A percentile compares a stretch with the other conserved stretches of the same genome.
These are phyloP conservation scores for Geococcyx californianus DNA, from an alignment of 2,113 vertebrate species.

Conservation along the genomic window DNA sequence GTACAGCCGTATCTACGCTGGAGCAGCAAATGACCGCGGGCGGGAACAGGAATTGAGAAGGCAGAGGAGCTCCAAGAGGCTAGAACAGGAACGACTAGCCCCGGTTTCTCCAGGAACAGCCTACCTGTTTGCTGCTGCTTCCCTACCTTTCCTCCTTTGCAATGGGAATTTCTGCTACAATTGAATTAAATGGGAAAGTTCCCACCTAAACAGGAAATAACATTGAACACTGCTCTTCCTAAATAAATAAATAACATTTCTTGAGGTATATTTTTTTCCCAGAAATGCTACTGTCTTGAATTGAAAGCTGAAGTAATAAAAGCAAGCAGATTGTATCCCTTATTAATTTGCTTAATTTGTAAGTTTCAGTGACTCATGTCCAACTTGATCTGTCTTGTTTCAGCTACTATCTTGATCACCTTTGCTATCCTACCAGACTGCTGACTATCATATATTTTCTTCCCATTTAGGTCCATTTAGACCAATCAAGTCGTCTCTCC, in stretches of 20 bases:
- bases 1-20: background rate
- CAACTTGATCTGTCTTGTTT: background rate
- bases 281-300: background rate
- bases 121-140: background rate
- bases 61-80: background rate
- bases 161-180: background rate
- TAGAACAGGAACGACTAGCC: background rate
- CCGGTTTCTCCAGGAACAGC: background rate
- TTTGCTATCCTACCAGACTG: background rate
- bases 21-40: fast-evolving
- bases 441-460: background rate
- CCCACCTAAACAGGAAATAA: background rate
- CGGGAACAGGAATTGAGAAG: background rate
- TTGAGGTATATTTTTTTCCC: background rate
- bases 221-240: background rate
- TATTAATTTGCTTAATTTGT: background rate
- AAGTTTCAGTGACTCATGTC: background rate
- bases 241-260: background rate
- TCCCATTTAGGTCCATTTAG: background rate
- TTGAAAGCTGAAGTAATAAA: background rate
- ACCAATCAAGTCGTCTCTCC: background rate
- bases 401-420: background rate
- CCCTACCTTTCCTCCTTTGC: background rate
- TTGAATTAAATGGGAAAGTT: background rate
- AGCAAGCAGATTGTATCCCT: background rate